Conservation (phyloP, 2,797 vertebrate genomes). For the Ispidina lecontei region DNA sequence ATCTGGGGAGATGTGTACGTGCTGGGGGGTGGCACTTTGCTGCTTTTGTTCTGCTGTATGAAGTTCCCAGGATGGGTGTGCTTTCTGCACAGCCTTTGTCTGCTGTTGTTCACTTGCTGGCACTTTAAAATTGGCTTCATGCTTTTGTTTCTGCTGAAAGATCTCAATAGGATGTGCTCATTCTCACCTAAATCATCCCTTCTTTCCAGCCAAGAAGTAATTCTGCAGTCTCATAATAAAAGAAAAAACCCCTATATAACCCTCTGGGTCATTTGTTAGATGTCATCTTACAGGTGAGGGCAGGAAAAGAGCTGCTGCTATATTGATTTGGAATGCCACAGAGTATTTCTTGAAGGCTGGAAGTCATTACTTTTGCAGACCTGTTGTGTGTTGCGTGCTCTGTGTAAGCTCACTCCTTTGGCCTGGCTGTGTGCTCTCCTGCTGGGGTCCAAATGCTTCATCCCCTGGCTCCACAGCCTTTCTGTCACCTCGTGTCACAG, state of each 20-base stretch:
- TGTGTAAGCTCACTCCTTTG: conserved; percentile 43
- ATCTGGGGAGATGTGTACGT: neutral
- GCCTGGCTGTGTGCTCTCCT: conserved; percentile 15
- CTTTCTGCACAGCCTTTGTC: conserved; percentile 52
- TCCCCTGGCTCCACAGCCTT: neutral
- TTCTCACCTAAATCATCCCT: neutral
- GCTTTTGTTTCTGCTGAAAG: conserved; percentile 59
- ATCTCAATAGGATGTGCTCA: conserved; percentile 42
- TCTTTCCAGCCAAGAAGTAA: neutral
- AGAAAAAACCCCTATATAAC: neutral
- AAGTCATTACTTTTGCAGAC: conserved; percentile 61
- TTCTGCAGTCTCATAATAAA: neutral
- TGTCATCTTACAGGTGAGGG: conserved; percentile 47
- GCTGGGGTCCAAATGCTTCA: conserved; percentile 53
- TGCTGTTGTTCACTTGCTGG: conserved; percentile 38
- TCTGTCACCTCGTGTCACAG: neutral
- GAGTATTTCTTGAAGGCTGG: conserved; percentile 48
- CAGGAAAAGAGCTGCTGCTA: conserved; percentile 34
- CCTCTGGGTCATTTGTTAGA: conserved; percentile 15
- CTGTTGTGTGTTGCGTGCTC: conserved; percentile 59
- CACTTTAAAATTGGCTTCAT: conserved; percentile 37
- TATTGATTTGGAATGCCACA: conserved; percentile 48
- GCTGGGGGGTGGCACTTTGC: neutral
- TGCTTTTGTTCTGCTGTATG: conserved; percentile 65
- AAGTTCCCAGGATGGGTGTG: conserved; percentile 6